Conservation (phyloP, 2,113 vertebrate genomes). For the Gadus chalcogrammus region DNA sequence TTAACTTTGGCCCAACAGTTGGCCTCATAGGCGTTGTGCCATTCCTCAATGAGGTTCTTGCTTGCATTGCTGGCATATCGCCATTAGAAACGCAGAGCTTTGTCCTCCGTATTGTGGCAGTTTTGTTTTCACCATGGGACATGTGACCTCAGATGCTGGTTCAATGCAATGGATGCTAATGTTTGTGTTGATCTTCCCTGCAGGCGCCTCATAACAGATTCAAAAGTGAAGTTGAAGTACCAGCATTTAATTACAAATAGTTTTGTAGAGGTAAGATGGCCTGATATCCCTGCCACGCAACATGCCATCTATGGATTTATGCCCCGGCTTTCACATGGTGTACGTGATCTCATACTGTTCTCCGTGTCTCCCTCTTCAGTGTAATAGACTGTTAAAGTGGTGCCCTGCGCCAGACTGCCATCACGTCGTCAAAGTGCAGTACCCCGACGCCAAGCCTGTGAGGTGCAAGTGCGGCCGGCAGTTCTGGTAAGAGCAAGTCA, state of each 20-base stretch:
- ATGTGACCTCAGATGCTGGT: conserved; percentile 2
- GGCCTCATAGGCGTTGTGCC: too few relatives aligned
- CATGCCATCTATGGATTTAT: not conserved
- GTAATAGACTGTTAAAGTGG: conserved; percentile 99
- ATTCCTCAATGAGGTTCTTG: not conserved
- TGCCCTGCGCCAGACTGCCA: conserved; percentile 99
- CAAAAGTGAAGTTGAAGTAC: conserved; percentile 99
- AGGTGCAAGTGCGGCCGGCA: conserved; percentile 98
- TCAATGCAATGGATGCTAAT: conserved; percentile 21
- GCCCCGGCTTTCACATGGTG: not conserved
- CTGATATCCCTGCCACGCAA: not conserved
- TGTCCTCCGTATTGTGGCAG: conserved; percentile 5
- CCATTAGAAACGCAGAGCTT: too few relatives aligned
- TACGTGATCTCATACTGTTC: not conserved
- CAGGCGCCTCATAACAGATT: conserved; percentile 99
- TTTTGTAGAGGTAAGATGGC: conserved; percentile 97
- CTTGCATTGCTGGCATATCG: not conserved
- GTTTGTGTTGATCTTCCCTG: conserved; percentile 27
- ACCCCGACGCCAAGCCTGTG: conserved; percentile 98
- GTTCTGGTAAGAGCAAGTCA: conserved; percentile 86
- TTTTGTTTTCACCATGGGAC: not conserved
- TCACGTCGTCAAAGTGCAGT: conserved; percentile 99
- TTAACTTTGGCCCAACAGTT: too few relatives aligned
- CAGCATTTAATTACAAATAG: conserved; percentile 99
- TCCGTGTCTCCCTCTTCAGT: conserved; percentile 67